These are phyloP conservation scores for Malurus alboscapulatus DNA, from an alignment of 2,113 vertebrate genomes.

Conservation along the genomic window DNA sequence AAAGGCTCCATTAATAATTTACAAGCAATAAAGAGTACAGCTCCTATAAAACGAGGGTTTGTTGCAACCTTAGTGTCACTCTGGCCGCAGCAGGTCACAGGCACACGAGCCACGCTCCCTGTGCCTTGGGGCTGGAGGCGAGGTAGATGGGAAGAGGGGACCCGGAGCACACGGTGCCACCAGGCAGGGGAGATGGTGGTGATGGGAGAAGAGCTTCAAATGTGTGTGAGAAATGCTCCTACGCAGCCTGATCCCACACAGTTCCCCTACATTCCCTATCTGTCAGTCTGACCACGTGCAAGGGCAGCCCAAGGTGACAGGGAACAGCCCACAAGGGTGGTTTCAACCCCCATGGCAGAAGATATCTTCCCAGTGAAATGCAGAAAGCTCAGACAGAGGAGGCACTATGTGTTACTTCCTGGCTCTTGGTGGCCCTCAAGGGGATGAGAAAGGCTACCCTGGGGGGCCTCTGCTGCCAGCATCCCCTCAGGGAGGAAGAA, in stretches of 20 bases:
- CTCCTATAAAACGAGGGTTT: background rate
- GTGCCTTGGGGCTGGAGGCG: background rate
- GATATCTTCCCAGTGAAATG: background rate
- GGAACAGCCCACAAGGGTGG: background rate
- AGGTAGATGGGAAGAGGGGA: constrained; percentile 16
- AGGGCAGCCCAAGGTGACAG: background rate
- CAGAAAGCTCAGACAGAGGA: background rate
- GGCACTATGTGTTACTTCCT: background rate
- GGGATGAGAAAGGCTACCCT: background rate
- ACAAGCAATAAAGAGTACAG: constrained; percentile 46
- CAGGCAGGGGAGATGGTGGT: background rate
- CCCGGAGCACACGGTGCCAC: background rate
- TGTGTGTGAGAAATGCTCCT: background rate
- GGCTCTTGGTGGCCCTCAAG: background rate
- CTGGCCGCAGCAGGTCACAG: accelerated
- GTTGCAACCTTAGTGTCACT: constrained; percentile 32
- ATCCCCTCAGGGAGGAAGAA: background rate
- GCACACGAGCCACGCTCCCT: background rate
- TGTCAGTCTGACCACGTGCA: accelerated
- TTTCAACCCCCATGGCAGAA: background rate
- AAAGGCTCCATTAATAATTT: constrained; percentile 63
- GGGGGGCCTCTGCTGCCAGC: background rate
- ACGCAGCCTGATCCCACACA: background rate
- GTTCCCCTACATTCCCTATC: accelerated
- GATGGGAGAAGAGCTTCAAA: background rate